Percentiles rank a stretch among this genome's conserved stretches.
Evolutionary conservation across 1,140 invertebrate genomes (phyloP).

Genomic region (Drosophila hydei): DNA sequence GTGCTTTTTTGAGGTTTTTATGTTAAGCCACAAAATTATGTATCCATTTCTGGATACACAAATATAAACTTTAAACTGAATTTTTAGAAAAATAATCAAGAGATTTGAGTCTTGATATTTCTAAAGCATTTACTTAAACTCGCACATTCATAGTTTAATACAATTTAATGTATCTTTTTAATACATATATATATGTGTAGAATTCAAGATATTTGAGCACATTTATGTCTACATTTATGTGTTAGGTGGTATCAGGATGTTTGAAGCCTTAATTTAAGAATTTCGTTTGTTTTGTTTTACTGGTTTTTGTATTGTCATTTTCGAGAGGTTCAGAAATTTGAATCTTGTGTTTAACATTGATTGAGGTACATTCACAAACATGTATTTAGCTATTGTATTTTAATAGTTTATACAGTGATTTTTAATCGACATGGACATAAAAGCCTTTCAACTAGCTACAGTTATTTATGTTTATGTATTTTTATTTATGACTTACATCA

Average conservation of each 20-base stretch:
- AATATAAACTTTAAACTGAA: slow-evolving; percentile 21
- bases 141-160: slow-evolving; percentile 37
- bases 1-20: not conserved
- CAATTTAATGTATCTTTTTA: slow-evolving; percentile 33
- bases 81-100: slow-evolving; percentile 33
- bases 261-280: slow-evolving; percentile 35
- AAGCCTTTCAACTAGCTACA: slow-evolving; percentile 59
- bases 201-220: slow-evolving; percentile 7
- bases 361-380: slow-evolving; percentile 27
- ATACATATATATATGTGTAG: slow-evolving; percentile 11
- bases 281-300: slow-evolving; percentile 19
- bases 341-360: slow-evolving; percentile 50
- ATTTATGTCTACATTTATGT: slow-evolving; percentile 30
- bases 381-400: slow-evolving; percentile 31
- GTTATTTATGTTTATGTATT: slow-evolving; percentile 12
- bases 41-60: slow-evolving; percentile 25
- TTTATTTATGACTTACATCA: not conserved
- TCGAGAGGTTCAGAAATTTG: slow-evolving; percentile 64
- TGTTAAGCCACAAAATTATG: not conserved
- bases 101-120: slow-evolving; percentile 1
- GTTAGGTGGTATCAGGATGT: slow-evolving; percentile 58
- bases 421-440: slow-evolving; percentile 20
- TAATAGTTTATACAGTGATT: slow-evolving; percentile 47
- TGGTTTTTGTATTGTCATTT: slow-evolving; percentile 67
- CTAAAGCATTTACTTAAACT: slow-evolving; percentile 27